Conservation (phyloP, 2,113 vertebrate species). For the Daubentonia madagascariensis region DNA sequence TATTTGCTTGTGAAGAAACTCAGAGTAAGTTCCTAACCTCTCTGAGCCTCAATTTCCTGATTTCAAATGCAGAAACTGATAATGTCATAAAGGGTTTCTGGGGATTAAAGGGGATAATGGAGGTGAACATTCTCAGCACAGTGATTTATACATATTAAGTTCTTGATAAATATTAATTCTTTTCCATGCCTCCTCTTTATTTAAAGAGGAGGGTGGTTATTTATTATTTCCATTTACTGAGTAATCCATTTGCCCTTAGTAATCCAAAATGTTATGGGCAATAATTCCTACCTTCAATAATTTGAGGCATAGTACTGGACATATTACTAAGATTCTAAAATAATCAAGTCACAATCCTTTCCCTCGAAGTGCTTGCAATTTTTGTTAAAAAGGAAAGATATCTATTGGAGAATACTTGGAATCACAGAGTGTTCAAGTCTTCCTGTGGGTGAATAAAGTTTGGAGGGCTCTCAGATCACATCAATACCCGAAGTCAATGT, state of each 20-base stretch:
- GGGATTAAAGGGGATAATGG: background rate
- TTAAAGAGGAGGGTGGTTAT: background rate
- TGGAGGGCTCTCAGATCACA: background rate
- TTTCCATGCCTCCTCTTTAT: background rate
- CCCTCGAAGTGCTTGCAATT: background rate
- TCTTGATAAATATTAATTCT: constrained; percentile 14
- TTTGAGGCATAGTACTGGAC: background rate
- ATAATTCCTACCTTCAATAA: background rate
- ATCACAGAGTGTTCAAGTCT: background rate
- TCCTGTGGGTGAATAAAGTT: background rate
- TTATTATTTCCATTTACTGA: background rate
- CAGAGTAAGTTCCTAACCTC: background rate
- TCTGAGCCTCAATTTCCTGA: background rate
- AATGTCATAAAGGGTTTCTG: background rate
- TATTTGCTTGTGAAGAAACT: background rate
- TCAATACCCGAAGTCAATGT: background rate
- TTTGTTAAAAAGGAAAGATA: constrained; percentile 6
- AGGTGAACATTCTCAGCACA: background rate
- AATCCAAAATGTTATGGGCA: background rate
- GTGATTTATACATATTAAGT: background rate
- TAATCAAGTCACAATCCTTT: background rate
- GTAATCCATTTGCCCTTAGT: background rate
- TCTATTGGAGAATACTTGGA: background rate
- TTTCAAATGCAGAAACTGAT: constrained; percentile 4
- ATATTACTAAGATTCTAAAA: background rate